Conservation (phyloP, 1,140 invertebrate species). For the Zophobas atratus region DNA sequence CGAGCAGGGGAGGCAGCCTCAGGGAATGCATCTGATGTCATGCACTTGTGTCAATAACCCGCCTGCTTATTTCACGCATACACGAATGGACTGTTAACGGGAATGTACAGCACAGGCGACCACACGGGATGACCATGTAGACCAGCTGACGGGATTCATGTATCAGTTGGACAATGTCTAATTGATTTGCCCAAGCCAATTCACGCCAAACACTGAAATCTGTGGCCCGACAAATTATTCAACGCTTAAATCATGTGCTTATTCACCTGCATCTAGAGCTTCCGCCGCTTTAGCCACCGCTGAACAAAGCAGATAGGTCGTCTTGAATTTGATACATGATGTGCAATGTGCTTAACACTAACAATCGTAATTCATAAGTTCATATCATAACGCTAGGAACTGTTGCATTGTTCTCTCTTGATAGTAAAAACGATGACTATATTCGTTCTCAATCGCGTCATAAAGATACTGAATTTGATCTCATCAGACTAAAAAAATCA, state of each 20-base stretch:
- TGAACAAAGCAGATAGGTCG: no score
- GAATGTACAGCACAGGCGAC: constrained; percentile 32
- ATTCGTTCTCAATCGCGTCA: no score
- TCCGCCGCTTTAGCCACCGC: no score
- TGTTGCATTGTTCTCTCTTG: no score
- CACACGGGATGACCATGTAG: constrained; percentile 33
- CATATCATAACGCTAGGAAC: no score
- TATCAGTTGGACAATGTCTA: constrained; percentile 43
- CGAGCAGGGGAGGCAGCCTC: constrained; percentile 12
- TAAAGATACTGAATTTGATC: no score
- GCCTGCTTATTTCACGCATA: constrained; percentile 39
- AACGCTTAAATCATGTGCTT: constrained; percentile 29
- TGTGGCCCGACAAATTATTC: constrained; percentile 19
- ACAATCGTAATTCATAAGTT: no score
- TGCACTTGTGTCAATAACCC: constrained; percentile 42
- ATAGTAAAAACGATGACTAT: no score
- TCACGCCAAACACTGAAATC: constrained; percentile 19
- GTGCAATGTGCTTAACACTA: no score
- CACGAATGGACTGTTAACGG: constrained; percentile 44
- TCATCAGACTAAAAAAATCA: no score
- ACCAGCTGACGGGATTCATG: constrained; percentile 40
- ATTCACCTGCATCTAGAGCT: no score
- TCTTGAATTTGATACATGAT: no score
- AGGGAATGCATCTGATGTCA: constrained; percentile 34
- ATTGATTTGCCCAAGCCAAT: constrained; percentile 42